Base-by-base conservation (phyloP, 2,888 invertebrate genomes). In the Apodemia duryi region DNA sequence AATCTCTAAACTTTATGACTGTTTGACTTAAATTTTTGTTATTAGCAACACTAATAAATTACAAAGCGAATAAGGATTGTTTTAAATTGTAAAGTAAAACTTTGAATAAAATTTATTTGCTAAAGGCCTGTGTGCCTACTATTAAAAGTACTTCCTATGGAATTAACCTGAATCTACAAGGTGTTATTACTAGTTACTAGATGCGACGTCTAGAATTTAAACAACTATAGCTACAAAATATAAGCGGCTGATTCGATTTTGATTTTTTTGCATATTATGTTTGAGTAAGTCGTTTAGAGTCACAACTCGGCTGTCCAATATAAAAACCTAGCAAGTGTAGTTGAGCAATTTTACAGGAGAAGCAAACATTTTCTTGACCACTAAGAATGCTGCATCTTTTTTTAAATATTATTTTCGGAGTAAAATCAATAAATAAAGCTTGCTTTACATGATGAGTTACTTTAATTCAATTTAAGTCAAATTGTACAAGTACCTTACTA, bases 1-100 rank as follows among this genome's bases (percentile, higher is more conserved):
- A 82, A 82, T 84, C 28, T 54, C 54, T 51, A 54, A 49, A 54
- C 63, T 28, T 63, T 52, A 63, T 54, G 63, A 38, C 11, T 54
- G 10, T 32, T 11, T 54, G 29, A 32, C 32, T 54, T 54, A 10
- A 54, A 0, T 54, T 54, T 54, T 54, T 11, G 32, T 11, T 29
- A 11, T 54, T 54, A 11, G 54, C 54, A 54, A 54, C 54, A 54
- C 54, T 54, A 5, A 29, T 32, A 54, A 29, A 11, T 29, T 6
- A 29, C 9, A 54, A 52, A 28, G 28, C 9, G 21, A 54, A 54
- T 51, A 38, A 38, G 38, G 38, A 2, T 1, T 43, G 43, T 10
- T 43, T 29, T 9, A 54, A 54, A 29, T 10, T 43, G 29, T 9
- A 54, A 54, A 29, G 28, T 54, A 29, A 54, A 54, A 51, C 49